phyloP scores from a whole-genome alignment of 2,888 invertebrate species.

The Agrochola circellaris region DNA sequence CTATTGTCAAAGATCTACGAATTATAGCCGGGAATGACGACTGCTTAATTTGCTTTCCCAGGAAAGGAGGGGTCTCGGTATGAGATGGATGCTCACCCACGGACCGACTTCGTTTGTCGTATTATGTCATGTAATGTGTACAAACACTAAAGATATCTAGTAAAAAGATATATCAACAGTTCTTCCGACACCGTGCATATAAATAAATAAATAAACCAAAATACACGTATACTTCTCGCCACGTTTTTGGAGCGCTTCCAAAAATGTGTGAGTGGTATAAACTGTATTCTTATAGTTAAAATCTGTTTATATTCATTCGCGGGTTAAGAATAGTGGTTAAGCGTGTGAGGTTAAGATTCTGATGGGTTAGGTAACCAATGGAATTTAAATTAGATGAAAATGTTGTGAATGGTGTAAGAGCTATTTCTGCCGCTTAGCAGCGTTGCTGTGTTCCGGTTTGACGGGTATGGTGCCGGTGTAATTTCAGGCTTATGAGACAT shows the following conservation, averaged over 20 bases:
- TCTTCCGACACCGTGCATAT: slow-evolving; percentile 56
- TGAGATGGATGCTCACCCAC: background rate
- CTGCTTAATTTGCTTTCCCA: background rate
- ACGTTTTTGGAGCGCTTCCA: slow-evolving; percentile 67
- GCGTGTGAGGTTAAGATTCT: slow-evolving; percentile 18
- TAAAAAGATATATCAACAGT: slow-evolving; percentile 31
- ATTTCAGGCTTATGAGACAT: too few relatives aligned
- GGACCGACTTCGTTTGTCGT: background rate
- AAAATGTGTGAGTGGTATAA: slow-evolving; percentile 40
- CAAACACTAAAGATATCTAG: slow-evolving; percentile 12
- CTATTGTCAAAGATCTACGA: background rate
- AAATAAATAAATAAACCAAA: slow-evolving; percentile 60
- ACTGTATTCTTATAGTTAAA: slow-evolving; percentile 54
- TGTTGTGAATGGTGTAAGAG: background rate
- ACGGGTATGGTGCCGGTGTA: background rate
- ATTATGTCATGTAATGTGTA: background rate
- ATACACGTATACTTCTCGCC: slow-evolving; percentile 28
- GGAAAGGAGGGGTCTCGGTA: background rate
- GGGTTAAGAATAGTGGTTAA: slow-evolving; percentile 48
- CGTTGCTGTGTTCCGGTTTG: background rate
- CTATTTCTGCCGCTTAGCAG: background rate
- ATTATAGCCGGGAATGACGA: too few relatives aligned
- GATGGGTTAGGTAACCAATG: slow-evolving; percentile 25
- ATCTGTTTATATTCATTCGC: slow-evolving; percentile 46
- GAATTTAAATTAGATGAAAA: background rate